Base-by-base conservation (phyloP, 30 jellyfish, hydroid and myxozoan species). In the Clytia hemisphaerica region DNA sequence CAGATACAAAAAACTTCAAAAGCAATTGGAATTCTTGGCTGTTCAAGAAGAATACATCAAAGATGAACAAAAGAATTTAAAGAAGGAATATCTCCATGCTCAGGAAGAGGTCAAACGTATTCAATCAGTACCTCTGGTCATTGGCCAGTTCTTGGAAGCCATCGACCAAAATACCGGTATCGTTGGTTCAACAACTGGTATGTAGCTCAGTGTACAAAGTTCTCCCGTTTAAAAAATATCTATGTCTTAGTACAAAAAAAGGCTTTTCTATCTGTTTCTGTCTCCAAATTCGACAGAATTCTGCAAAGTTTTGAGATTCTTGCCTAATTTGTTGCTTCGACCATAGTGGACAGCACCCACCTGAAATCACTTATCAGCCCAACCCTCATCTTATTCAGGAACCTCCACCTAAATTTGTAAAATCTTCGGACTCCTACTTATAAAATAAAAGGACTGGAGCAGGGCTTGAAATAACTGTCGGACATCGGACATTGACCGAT, bases 121-220 rank as follows among this genome's bases (percentile, higher is more conserved):
- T 37, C 94, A 80, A 76, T 80, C 98, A 2, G 98, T 89, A n/a
- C 98, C 98, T 4, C 67, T 89, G 53, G 95, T 89, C n/a, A 83
- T 89, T 48, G 98, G 98, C 10, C 98, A 89, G 47, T 89, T 89
- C 49, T 44, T 89, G 29, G 98, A 89, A 71, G 95, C 95, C 19
- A 88, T 89, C 26, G 98, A 89, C 45, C 93, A 89, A 45, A 83
- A 89, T 69, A 80, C 95, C 27, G 98, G 95, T 6, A 82, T 89
- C 58, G 98, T 89, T 61, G 93, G 95, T 42, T 89, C 98, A 49
- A 89, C 98, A 47, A 80, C 95, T 9, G 98, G 96, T 85, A 66
- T 18, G 59, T 31, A 5, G n/a, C 28, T 21, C 9, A 10, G 53
- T 40, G 16, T 7, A 7, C 16, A 21, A 42, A 16, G 14, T 42